A percentile compares a stretch with the other conserved stretches of the same genome.
These are phyloP conservation scores for Apis laboriosa DNA, from an alignment of 1,140 invertebrate species.

Conservation along the genomic window DNA sequence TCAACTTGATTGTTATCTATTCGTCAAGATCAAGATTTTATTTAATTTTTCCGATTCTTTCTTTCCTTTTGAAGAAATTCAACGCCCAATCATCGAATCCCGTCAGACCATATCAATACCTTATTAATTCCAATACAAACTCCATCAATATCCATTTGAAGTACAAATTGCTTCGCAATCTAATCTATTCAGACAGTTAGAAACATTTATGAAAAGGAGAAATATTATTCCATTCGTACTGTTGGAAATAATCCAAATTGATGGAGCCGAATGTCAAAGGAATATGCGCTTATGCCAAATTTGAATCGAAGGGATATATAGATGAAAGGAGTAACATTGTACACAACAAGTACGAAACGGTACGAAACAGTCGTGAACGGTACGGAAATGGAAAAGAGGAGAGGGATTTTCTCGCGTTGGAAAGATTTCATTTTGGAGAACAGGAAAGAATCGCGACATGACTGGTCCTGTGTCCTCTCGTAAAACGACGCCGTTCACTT, in stretches of 20 bases:
- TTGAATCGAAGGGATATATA: conserved; percentile 1
- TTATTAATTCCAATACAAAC: background rate
- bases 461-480: conserved; percentile 18
- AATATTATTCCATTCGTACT: background rate
- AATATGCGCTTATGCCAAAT: background rate
- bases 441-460: conserved; percentile 5
- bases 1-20: background rate
- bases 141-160: background rate
- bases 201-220: background rate
- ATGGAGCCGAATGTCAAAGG: background rate
- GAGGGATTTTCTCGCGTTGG: background rate
- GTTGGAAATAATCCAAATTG: background rate
- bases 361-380: too few relatives aligned
- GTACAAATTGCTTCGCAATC: background rate
- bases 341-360: too few relatives aligned
- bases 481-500: conserved; percentile 40
- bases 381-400: background rate
- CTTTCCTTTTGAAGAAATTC: background rate
- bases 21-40: background rate
- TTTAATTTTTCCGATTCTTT: background rate
- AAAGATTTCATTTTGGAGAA: conserved; percentile 10
- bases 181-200: background rate
- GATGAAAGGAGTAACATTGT: conserved; percentile 1
- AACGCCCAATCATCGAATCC: background rate
- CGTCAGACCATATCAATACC: background rate